These are phyloP conservation scores for Aphelocoma coerulescens DNA, from an alignment of 2,113 vertebrate genomes.

Conservation along the genomic window DNA sequence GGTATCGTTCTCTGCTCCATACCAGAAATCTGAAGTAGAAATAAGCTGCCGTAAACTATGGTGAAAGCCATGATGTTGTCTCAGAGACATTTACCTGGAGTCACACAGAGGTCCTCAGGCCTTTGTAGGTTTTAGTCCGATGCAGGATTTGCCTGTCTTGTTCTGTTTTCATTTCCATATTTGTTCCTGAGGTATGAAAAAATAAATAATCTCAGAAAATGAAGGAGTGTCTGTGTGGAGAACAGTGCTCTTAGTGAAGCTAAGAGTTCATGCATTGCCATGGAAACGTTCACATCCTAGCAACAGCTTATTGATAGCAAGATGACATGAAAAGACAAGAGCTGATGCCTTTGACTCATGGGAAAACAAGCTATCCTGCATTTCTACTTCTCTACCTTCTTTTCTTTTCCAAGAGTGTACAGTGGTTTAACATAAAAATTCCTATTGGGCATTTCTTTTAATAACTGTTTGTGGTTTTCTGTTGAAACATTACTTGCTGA, in stretches of 20 bases:
- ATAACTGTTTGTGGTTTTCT: background rate
- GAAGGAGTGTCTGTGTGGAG: background rate
- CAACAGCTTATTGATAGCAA: constrained; percentile 65
- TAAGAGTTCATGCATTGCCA: constrained; percentile 58
- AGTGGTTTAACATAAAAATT: background rate
- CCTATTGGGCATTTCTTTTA: background rate
- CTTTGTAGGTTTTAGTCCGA: background rate
- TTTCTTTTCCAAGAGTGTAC: background rate
- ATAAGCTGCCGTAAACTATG: background rate
- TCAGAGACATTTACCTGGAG: background rate
- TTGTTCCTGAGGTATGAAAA: background rate
- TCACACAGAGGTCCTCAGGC: background rate
- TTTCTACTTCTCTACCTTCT: background rate
- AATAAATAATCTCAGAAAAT: background rate
- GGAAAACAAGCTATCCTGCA: background rate
- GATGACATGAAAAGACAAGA: constrained; percentile 51
- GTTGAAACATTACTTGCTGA: background rate
- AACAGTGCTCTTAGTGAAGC: constrained; percentile 13
- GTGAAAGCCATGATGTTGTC: background rate
- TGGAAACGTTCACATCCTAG: constrained; percentile 63
- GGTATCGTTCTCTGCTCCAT: background rate
- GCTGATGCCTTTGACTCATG: constrained; percentile 16
- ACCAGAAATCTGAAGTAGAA: background rate
- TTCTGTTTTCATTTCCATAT: background rate
- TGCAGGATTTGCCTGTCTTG: background rate